Evolutionary conservation across 2,797 vertebrate genomes (phyloP), one percentile per base, ranked within the genome.

Genomic region (Naso thynnoides): DNA sequence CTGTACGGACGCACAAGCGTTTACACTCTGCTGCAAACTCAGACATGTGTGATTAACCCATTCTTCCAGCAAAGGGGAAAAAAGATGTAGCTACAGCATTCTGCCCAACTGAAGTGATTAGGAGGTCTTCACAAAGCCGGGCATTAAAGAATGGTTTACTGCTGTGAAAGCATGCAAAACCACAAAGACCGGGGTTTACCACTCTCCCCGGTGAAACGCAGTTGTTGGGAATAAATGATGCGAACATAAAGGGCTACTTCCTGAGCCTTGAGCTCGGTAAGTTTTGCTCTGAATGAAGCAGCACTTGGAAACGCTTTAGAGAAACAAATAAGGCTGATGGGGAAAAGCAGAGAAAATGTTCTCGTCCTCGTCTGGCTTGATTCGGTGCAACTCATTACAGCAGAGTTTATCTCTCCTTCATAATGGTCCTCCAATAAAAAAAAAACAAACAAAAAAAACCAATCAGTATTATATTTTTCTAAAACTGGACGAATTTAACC

Each of bases 21-120:
- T 78, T 79, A 75, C 78, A 71, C 67, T 65, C 56, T 44, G 31
- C 76, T 61, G 24, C 49, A 60, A 64, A 68, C 54, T 14, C 24
- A 69, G 26, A n/a, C 33, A 24, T 16, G 4, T 10, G 6, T 42
- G 55, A 42, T 61, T 19, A 48, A 60, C 14, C 0, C 19, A 24
- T 31, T 62, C 23, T 50, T 44, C 1, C 8, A 61, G 36, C 45
- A 58, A 24, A 9, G 14, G 10, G 52, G 5, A 14, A 15, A 50
- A 39, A 21, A 2, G 9, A 9, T 49, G 14, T 14, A 50, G 29
- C 29, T 57, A 45, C 15, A 55, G 52, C 27, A 26, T 39, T 36
- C 44, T 54, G 29, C 6, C 4, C 47, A 36, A 6, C 2, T 45
- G 18, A 61, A 21, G 47, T 8, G 33, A 11, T 38, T 38, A n/a